Base-by-base conservation (phyloP, 2,113 vertebrate genomes). In the Podocnemis expansa region DNA sequence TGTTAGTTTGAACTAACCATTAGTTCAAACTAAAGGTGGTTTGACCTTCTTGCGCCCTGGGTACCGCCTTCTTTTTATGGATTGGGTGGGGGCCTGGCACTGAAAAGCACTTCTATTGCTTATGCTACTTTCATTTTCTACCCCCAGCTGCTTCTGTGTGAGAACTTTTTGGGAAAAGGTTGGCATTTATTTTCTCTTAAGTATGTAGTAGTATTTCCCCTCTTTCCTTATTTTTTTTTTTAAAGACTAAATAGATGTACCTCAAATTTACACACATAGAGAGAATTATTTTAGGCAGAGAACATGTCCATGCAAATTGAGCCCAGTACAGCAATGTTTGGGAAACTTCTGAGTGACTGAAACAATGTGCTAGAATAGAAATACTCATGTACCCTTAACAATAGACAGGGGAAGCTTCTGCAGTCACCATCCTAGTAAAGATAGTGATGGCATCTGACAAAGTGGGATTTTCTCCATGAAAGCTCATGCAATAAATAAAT, bases 211-310 rank as follows among this genome's bases (percentile, higher is more conserved):
- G 29, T 73, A 21, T 96, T 95, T 70, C 38, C 90, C 73, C 17
- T 79, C 55, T 90, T 51, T 8, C 31, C 8, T 10, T 16, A 19
- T 22, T 60, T 80, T 78, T 22, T 70, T 80, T 78, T 56, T 78
- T 4, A 29, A 86, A 47, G 60, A 56, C 51, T 52, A 38, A 70
- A 38, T 70, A n/a, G 34, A 22, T 31, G 91, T 87, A 31, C 8
- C 84, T 96, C 82, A 76, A 94, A 93, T 91, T 63, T 89, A 80
- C 76, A 93, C 2, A 3, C 7, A 2, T 4, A 87, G 63, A 52
- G 55, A 81, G 24, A 45, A 78, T 81, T 91, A 89, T 90, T 96
- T 97, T 93, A 80, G 84, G 70, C 78, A 92, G 90, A 95, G 45
- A 82, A 58, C 94, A 82, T 25, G 45, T 84, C 93, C 93, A 85